Percentiles rank a stretch among this genome's conserved stretches.
Evolutionary conservation across 2,797 vertebrate genomes (phyloP).

Genomic region (Crenichthys baileyi): DNA sequence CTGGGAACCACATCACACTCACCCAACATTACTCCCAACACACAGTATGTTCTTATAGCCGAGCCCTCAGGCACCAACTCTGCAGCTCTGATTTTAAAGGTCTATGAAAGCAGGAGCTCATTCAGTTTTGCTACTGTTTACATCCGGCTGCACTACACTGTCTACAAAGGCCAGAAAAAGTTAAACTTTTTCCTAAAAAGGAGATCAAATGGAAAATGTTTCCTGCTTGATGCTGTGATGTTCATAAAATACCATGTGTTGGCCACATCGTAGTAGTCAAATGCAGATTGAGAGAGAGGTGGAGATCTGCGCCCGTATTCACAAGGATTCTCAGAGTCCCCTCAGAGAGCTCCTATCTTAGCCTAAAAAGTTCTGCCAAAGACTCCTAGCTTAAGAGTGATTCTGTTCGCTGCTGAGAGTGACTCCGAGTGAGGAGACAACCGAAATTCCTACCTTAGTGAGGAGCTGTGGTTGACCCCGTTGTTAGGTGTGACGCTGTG

Average conservation of each 20-base stretch:
- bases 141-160: conserved; percentile 46
- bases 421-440: too few species aligned
- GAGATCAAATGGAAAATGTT: conserved; percentile 55
- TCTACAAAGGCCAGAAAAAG: conserved; percentile 26
- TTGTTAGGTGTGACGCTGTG: too few species aligned
- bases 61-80: conserved; percentile 46
- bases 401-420: too few species aligned
- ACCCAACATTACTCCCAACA: conserved; percentile 31
- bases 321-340: too few species aligned
- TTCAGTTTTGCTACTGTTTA: conserved; percentile 57
- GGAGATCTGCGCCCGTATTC: conserved; percentile 1
- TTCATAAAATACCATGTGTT: conserved; percentile 7
- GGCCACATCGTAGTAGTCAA: conserved; percentile 1
- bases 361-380: too few species aligned
- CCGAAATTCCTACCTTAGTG: too few species aligned
- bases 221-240: conserved; percentile 18
- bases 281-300: conserved; percentile 8
- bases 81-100: conserved; percentile 52
- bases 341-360: too few species aligned
- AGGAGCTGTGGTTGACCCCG: too few species aligned
- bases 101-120: conserved; percentile 60
- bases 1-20: conserved; percentile 66
- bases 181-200: conserved; percentile 33
- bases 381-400: too few species aligned
- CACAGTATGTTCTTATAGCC: conserved; percentile 57